Conservation (phyloP, 2,888 invertebrate species). For the Epiblema foenella region DNA sequence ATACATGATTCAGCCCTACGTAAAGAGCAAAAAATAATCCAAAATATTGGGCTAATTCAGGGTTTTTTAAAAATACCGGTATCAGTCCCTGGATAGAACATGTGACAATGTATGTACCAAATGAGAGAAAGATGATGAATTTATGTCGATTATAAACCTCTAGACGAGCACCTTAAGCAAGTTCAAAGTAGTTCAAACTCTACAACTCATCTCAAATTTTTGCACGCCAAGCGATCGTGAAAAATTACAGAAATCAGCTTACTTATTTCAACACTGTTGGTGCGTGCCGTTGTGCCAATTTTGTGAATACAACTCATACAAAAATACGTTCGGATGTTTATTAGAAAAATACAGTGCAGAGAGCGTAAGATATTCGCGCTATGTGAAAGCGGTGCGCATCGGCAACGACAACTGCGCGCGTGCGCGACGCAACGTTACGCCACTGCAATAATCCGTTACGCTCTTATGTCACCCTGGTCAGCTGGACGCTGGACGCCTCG, state of each 20-base stretch:
- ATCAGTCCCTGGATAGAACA: too few relatives aligned
- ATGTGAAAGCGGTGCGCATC: conserved; percentile 40
- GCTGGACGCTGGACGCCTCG: not conserved
- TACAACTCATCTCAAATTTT: not conserved
- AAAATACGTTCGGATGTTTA: conserved; percentile 23
- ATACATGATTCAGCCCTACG: too few relatives aligned
- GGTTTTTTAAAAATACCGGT: too few relatives aligned
- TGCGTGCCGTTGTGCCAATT: conserved; percentile 15
- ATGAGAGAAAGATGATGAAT: too few relatives aligned
- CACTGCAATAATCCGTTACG: conserved; percentile 12
- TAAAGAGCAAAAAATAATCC: too few relatives aligned
- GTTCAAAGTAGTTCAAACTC: too few relatives aligned
- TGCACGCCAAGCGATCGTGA: conserved; percentile 5
- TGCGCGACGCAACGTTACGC: conserved; percentile 29
- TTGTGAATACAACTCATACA: conserved; percentile 23
- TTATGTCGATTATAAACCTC: too few relatives aligned
- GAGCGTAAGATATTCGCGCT: conserved; percentile 43
- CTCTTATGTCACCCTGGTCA: conserved; percentile 38
- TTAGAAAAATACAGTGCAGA: conserved; percentile 44
- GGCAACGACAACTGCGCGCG: conserved; percentile 8
- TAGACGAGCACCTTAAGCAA: not conserved
- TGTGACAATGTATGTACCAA: too few relatives aligned
- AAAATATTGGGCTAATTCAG: too few relatives aligned
- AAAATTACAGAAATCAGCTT: conserved; percentile 14
- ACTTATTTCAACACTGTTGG: conserved; percentile 3